Percentiles rank a stretch among this genome's conserved stretches.
These are phyloP conservation scores for Aurelia aurita DNA, from an alignment of 30 jellyfish, hydroid and myxozoan species.

Conservation along the genomic window DNA sequence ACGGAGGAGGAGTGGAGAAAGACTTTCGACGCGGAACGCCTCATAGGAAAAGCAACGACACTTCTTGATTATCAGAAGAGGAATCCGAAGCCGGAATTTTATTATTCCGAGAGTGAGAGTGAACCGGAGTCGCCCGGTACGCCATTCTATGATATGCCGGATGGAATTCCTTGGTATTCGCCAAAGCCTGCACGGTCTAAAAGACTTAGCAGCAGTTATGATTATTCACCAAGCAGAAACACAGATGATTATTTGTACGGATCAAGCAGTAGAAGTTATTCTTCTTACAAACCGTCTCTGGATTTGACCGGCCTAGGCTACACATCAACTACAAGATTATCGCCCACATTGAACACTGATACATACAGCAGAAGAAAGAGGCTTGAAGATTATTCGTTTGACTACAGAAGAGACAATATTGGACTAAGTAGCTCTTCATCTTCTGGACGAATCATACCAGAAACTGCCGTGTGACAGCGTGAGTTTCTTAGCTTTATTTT, in stretches of 20 bases:
- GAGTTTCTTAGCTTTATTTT: neutral
- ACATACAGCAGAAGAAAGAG: conserved; percentile 26
- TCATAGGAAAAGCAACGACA: conserved; percentile 59
- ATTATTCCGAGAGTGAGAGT: conserved; percentile 75
- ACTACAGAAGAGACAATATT: conserved; percentile 6
- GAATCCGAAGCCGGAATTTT: conserved; percentile 58
- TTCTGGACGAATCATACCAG: conserved; percentile 48
- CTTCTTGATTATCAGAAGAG: conserved; percentile 34
- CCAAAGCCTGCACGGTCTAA: conserved; percentile 17
- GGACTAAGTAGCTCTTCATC: conserved; percentile 16
- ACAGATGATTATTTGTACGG: conserved; percentile 4
- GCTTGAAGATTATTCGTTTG: neutral
- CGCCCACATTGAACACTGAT: conserved; percentile 22
- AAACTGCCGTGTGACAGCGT: conserved; percentile 47
- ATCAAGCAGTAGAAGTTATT: conserved; percentile 22
- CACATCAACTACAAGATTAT: conserved; percentile 26
- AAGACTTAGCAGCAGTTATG: conserved; percentile 16
- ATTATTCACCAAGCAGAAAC: conserved; percentile 12
- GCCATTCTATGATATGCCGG: conserved; percentile 59
- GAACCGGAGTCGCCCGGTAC: conserved; percentile 59
- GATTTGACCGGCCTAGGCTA: conserved; percentile 16
- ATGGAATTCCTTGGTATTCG: conserved; percentile 57
- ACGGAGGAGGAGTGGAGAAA: conserved; percentile 86
- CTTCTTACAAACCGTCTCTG: conserved; percentile 35
- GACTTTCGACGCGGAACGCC: conserved; percentile 45